These are phyloP conservation scores for Falco novaeseelandiae DNA, from an alignment of 2,797 vertebrate genomes.

Conservation along the genomic window DNA sequence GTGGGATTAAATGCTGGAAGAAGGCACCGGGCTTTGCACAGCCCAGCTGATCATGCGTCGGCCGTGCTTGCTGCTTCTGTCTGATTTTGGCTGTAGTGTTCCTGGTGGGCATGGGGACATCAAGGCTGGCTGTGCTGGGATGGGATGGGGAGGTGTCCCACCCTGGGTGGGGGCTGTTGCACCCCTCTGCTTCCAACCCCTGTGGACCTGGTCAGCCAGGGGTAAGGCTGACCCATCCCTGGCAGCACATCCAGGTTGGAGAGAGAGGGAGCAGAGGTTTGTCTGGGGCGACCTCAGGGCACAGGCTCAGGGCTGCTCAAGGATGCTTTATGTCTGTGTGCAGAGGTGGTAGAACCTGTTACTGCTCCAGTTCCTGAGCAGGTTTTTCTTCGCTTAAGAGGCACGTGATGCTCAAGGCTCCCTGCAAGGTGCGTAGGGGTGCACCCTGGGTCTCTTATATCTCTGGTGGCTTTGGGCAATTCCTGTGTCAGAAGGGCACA, in stretches of 20 bases:
- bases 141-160: accelerated
- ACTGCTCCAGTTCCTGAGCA: neutral
- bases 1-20: neutral
- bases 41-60: accelerated
- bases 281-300: neutral
- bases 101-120: neutral
- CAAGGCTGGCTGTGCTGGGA: neutral
- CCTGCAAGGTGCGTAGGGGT: accelerated
- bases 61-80: neutral
- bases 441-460: neutral
- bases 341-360: neutral
- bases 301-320: neutral
- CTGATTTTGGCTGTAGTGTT: neutral
- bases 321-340: neutral
- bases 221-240: neutral
- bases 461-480: neutral
- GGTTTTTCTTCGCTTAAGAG: neutral
- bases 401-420: neutral
- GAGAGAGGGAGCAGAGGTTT: neutral
- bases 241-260: accelerated
- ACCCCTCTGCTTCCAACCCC: neutral
- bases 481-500: neutral
- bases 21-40: neutral
- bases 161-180: neutral
- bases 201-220: neutral